Conservation (phyloP, 2,113 vertebrate species). For the Phainopepla nitens region DNA sequence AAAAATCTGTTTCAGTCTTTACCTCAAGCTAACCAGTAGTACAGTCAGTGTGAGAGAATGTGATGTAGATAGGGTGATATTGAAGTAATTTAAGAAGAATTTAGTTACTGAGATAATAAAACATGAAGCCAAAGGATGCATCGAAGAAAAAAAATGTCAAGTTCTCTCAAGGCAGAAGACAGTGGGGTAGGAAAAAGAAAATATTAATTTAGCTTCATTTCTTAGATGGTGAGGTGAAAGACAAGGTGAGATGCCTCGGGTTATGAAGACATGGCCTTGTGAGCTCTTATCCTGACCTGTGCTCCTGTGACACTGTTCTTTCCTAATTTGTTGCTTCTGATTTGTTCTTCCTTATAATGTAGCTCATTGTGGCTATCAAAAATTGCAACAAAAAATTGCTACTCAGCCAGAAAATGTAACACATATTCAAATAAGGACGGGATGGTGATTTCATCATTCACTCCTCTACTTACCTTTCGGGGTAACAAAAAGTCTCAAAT, state of each 20-base stretch:
- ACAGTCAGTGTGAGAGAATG: background rate
- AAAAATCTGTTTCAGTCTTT: background rate
- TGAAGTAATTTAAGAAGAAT: background rate
- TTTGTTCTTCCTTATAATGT: background rate
- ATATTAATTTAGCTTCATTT: background rate
- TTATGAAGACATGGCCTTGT: background rate
- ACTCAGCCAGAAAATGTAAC: background rate
- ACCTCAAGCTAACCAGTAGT: background rate
- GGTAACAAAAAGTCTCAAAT: background rate
- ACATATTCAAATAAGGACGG: background rate
- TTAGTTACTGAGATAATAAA: background rate
- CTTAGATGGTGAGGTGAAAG: background rate
- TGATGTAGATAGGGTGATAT: background rate
- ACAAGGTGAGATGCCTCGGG: background rate
- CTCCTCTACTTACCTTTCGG: constrained; percentile 16
- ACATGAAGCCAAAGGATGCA: background rate
- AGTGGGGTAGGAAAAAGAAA: background rate
- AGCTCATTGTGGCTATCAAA: background rate
- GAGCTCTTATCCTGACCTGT: background rate
- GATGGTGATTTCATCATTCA: background rate
- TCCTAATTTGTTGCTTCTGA: background rate
- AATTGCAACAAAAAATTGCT: background rate
- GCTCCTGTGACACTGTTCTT: background rate
- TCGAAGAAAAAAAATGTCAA: background rate
- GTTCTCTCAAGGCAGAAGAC: background rate